A percentile compares a stretch with the other conserved stretches of the same genome.
phyloP scores from a whole-genome alignment of 2,888 invertebrate genomes.

The Limnephilus marmoratus region DNA sequence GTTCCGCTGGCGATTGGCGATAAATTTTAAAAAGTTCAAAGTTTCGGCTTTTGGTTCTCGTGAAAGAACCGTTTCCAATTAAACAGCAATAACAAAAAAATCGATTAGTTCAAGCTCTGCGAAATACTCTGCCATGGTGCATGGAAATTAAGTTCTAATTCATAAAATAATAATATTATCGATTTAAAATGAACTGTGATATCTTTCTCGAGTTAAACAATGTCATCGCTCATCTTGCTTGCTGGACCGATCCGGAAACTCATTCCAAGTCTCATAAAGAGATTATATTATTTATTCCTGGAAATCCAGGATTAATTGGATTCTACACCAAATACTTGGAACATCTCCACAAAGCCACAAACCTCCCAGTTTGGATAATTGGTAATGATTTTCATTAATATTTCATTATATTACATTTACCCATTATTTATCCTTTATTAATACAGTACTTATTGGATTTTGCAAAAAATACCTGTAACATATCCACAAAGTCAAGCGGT shows the following conservation, averaged over 20 bases:
- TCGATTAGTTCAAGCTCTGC: not conserved
- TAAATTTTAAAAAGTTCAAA: not conserved
- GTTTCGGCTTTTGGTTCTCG: not conserved
- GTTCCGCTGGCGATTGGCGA: not conserved
- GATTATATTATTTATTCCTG: constrained; percentile 61
- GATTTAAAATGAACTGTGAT: constrained; percentile 43
- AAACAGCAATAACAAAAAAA: not conserved
- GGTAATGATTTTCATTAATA: constrained; percentile 40
- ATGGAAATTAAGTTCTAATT: not conserved
- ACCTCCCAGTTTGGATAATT: constrained; percentile 61
- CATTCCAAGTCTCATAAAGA: constrained; percentile 52
- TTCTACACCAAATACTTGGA: constrained; percentile 59
- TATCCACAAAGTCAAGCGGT: constrained; percentile 25
- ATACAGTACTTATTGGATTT: constrained; percentile 58
- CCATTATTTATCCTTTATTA: constrained; percentile 46
- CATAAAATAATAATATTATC: not conserved
- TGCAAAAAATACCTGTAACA: constrained; percentile 58
- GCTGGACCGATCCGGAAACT: constrained; percentile 52
- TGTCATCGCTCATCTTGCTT: constrained; percentile 44
- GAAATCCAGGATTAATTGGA: constrained; percentile 62
- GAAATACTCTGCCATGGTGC: not conserved
- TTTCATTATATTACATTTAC: too few relatives aligned
- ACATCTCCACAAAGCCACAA: constrained; percentile 50
- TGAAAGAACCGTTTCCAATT: not conserved
- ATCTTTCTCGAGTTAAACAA: constrained; percentile 49